Base-by-base conservation (phyloP, 2,797 vertebrate species). In the Coracias cyanogaster region DNA sequence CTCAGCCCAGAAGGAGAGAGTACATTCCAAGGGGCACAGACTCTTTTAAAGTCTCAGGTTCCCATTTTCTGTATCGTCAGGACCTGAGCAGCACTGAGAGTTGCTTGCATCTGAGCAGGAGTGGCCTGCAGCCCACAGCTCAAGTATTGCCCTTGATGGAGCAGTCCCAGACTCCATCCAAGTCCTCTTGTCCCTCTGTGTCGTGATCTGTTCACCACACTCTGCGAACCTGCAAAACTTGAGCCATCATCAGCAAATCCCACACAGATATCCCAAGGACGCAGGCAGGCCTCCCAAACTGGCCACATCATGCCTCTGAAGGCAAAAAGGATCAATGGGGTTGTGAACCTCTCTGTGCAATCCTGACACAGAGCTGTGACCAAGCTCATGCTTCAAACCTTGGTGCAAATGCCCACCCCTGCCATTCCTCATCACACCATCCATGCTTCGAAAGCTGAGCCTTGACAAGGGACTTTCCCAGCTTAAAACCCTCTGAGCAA, bases 61-160 rank as follows among this genome's bases (percentile, higher is more conserved):
- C 62, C 54, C n/a, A 17, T 37, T 22, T 60, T 66, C n/a, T 43
- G 19, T 82, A 57, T 9, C 6, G 15, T 6, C 22, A 33, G 52
- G 52, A 48, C n/a, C 43, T 35, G 62, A 64, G 43, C 54, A 58
- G 55, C 31, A 13, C 35, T 9, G 31, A 65, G 31, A 2, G 8
- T 15, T 61, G 54, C 31, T n/a, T 28, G 49, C 20, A 58, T 82
- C 31, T 3, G 3, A 31, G 54, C 46, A 52, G 76, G 41, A 83
- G 31, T 49, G 65, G 33, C 29, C 39, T 28, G 51, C 71, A 87
- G 81, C 31, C 46, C 52, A 5, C 29, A 49, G 46, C 43, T 52
- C 0, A 0, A 71, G 31, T 31, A 29, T 8, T 2, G 0, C 33
- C 33, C 57, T 51, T 3, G 4, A 12, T 15, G 60, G 43, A 60